These are phyloP conservation scores for Drosophila cracens DNA, from an alignment of 2,888 invertebrate genomes.

Conservation along the genomic window DNA sequence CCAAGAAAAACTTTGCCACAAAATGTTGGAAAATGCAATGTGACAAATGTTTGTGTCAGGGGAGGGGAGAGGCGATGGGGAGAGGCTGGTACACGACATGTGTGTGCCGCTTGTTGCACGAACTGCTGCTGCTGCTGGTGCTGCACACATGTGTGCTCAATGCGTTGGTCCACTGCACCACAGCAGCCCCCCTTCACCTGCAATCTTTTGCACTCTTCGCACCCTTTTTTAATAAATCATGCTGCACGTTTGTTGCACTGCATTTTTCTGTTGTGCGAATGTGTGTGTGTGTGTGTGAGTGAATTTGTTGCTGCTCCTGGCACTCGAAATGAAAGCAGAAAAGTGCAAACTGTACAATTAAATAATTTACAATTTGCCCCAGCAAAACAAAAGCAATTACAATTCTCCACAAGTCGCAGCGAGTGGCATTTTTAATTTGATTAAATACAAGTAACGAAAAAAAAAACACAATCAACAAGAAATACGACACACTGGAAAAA, in stretches of 20 bases:
- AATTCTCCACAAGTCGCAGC: slow-evolving; percentile 57
- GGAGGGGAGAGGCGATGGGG: neutral
- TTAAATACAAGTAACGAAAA: slow-evolving; percentile 52
- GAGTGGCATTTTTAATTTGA: slow-evolving; percentile 73
- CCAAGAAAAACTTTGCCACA: slow-evolving; percentile 67
- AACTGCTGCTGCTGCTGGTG: slow-evolving; percentile 47
- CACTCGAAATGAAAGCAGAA: slow-evolving; percentile 56
- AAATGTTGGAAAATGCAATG: slow-evolving; percentile 73
- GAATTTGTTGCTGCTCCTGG: slow-evolving; percentile 48
- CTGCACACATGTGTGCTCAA: slow-evolving; percentile 63
- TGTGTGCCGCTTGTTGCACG: slow-evolving; percentile 52
- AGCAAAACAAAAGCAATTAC: slow-evolving; percentile 36
- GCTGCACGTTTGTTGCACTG: slow-evolving; percentile 65
- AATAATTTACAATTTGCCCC: slow-evolving; percentile 70
- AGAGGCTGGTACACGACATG: slow-evolving; percentile 28
- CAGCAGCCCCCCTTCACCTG: slow-evolving; percentile 9
- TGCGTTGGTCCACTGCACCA: slow-evolving; percentile 44
- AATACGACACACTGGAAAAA: neutral
- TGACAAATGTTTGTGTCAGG: slow-evolving; percentile 38
- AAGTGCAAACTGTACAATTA: slow-evolving; percentile 66
- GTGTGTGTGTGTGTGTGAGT: neutral
- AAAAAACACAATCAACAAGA: slow-evolving; percentile 5
- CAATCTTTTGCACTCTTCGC: slow-evolving; percentile 14
- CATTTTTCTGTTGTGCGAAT: slow-evolving; percentile 16
- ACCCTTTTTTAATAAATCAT: slow-evolving; percentile 65